Percentiles rank a stretch among this genome's conserved stretches.
Conservation (phyloP, 2,888 invertebrate species). For the Mythimna vitellina region DNA sequence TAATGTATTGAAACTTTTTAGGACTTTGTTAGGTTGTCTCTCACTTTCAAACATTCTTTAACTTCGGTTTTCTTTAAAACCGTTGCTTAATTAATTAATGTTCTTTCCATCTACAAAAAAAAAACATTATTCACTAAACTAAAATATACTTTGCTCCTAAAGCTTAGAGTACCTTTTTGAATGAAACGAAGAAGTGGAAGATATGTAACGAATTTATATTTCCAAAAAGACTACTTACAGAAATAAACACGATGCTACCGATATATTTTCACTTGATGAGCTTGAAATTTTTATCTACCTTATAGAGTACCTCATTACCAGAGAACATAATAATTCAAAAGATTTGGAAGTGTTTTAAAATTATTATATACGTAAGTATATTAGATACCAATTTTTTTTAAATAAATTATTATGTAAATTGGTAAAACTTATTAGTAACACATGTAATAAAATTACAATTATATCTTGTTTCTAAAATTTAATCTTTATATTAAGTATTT, state of each 20-base stretch:
- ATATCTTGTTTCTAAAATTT: too few relatives aligned
- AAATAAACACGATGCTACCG: conserved; percentile 51
- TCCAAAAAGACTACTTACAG: conserved; percentile 51
- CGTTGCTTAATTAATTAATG: conserved; percentile 72
- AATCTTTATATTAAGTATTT: too few relatives aligned
- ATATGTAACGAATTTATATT: conserved; percentile 41
- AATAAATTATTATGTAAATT: too few relatives aligned
- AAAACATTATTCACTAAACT: neutral
- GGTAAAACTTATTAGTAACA: too few relatives aligned
- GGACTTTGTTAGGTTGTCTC: conserved; percentile 65
- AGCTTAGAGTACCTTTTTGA: conserved; percentile 17
- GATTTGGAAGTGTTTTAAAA: neutral
- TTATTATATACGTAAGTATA: neutral
- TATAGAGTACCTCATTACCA: conserved; percentile 30
- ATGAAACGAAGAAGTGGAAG: neutral
- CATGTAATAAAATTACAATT: too few relatives aligned
- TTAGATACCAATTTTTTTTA: too few relatives aligned
- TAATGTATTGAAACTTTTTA: conserved; percentile 62
- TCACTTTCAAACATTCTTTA: conserved; percentile 68
- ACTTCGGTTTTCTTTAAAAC: conserved; percentile 67
- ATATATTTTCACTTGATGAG: conserved; percentile 44
- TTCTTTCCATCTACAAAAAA: conserved; percentile 45
- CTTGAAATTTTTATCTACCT: conserved; percentile 33
- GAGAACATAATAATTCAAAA: conserved; percentile 14
- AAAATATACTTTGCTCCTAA: neutral